Evolutionary conservation across 2,888 invertebrate genomes (phyloP), one percentile per base, ranked within the genome.

Genomic region (Ectobius pallidus): DNA sequence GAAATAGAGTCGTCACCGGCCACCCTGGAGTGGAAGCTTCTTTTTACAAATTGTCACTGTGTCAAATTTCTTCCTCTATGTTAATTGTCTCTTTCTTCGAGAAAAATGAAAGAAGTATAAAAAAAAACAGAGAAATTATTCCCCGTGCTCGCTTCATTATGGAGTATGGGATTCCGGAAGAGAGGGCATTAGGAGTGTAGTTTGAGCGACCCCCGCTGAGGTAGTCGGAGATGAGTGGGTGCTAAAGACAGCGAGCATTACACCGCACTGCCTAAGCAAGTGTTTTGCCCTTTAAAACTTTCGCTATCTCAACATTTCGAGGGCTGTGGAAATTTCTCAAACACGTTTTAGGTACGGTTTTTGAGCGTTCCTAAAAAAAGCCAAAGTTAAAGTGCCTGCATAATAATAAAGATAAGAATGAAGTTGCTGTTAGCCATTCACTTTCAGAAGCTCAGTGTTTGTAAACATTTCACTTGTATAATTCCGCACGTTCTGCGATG

Each of bases 161-260:
- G 39, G 14, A 52, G 22, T 30, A 32, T 32, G 58, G 14, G 22
- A 58, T 18, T 42, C 20, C 67, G 67, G 65, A 71, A 65, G 65
- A 71, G 42, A 68, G 67, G 46, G 30, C 61, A 71, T 71, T 71
- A 71, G 65, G 65, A 20, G 63, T 65, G 58, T 39, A 69, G 52
- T 20, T 39, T n/a, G 42, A 52, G 18, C 52, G 52, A 39, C 27
- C 25, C 71, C 49, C 44, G 58, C 42, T 39, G 71, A 2, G 67
- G 30, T 27, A 46, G n/a, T n/a, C 44, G 18, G 25, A 73, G 69
- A 71, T 71, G 69, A 73, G 72, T 73, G 72, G 72, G 72, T 73
- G 72, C 69, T 67, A 49, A 65, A 67, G 34, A 14, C 44, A 25
- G 65, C n/a, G 44, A n/a, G 18, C 25, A n/a, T 16, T n/a, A 1